Percentiles rank a stretch among this genome's conserved stretches.
phyloP scores from a whole-genome alignment of 2,797 vertebrate genomes.

The Propithecus deckenii region DNA sequence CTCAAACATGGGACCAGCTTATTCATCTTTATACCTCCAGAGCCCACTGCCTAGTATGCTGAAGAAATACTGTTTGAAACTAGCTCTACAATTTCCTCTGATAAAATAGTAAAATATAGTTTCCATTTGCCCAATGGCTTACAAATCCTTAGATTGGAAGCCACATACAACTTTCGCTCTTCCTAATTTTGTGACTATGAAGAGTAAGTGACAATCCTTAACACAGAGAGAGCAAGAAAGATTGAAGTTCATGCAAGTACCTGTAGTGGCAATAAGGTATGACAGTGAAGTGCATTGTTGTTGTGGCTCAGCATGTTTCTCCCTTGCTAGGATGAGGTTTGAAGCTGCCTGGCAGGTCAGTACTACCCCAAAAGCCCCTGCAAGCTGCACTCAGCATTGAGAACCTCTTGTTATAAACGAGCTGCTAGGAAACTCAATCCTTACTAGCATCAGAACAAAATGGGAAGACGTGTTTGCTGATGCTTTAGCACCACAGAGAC shows the following conservation, averaged over 20 bases:
- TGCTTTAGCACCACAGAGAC: neutral
- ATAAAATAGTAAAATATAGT: neutral
- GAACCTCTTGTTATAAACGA: neutral
- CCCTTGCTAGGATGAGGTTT: neutral
- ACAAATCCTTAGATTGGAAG: neutral
- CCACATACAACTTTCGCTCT: neutral
- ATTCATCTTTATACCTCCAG: neutral
- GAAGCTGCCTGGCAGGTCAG: neutral
- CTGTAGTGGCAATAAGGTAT: neutral
- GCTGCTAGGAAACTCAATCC: neutral
- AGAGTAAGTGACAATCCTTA: neutral
- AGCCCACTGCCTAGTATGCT: neutral
- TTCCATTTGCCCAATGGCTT: neutral
- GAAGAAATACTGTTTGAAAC: conserved; percentile 8
- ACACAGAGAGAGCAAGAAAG: neutral
- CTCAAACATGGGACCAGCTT: neutral
- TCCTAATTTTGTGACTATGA: neutral
- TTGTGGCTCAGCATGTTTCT: neutral
- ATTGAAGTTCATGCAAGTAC: neutral
- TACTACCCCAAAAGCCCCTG: neutral
- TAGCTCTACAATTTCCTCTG: neutral
- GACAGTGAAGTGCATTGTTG: too few relatives aligned
- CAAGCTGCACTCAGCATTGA: neutral
- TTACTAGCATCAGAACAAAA: neutral
- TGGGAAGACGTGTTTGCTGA: neutral